Conservation (phyloP, 92 coral and sea anemone genomes). For the Siderastrea siderea region DNA sequence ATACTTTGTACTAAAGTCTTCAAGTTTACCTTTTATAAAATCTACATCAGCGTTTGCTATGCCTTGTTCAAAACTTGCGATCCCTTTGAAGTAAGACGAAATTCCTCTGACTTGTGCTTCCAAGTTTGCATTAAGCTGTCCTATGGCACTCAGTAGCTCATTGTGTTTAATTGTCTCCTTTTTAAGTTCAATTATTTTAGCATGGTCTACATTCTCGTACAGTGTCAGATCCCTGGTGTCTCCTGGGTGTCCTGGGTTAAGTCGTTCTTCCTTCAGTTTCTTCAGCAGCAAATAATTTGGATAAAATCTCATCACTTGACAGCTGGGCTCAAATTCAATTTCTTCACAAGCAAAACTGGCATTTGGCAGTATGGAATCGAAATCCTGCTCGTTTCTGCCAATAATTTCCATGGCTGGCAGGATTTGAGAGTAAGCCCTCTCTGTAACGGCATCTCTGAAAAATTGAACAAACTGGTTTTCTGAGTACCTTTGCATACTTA, state of each 20-base stretch:
- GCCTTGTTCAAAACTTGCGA: constrained; percentile 66
- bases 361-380: constrained; percentile 1
- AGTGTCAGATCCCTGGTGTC: constrained; percentile 52
- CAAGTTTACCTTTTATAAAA: constrained; percentile 43
- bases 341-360: constrained; percentile 35
- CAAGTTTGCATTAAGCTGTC: constrained; percentile 44
- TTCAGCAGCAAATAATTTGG: constrained; percentile 41
- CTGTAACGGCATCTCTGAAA: constrained; percentile 37
- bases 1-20: constrained; percentile 1
- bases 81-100: constrained; percentile 50
- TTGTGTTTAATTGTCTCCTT: constrained; percentile 43
- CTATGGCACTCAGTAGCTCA: constrained; percentile 53
- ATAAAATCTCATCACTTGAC: constrained; percentile 26
- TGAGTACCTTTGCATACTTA: constrained; percentile 8
- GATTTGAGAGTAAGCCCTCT: constrained; percentile 53
- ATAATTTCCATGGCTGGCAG: constrained; percentile 33
- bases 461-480: neutral
- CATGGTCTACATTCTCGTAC: constrained; percentile 44
- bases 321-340: constrained; percentile 28
- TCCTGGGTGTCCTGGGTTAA: constrained; percentile 21
- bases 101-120: constrained; percentile 52
- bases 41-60: constrained; percentile 66
- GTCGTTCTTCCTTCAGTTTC: constrained; percentile 50
- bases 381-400: constrained; percentile 12
- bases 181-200: constrained; percentile 32